Conservation (phyloP, 2,113 vertebrate genomes). For the Hystrix brachyura region DNA sequence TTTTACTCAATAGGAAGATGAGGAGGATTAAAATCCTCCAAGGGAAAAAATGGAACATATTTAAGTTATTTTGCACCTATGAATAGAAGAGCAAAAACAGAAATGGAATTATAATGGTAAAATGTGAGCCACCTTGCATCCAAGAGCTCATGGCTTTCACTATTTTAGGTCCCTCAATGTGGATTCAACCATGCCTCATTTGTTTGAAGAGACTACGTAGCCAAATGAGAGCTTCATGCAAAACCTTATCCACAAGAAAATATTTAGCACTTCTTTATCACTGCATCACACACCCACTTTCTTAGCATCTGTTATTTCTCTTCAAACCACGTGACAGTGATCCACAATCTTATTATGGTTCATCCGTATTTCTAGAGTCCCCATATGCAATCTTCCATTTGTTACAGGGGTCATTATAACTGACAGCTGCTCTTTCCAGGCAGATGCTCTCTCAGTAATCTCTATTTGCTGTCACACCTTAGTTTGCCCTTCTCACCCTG, state of each 20-base stretch:
- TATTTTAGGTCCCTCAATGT: background rate
- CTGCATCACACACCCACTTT: background rate
- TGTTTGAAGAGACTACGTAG: background rate
- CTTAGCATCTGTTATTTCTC: conserved; percentile 65
- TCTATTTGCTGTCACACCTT: conserved; percentile 77
- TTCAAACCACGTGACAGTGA: background rate
- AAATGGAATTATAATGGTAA: background rate
- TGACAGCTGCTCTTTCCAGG: conserved; percentile 78
- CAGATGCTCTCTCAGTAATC: conserved; percentile 78
- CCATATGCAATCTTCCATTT: conserved; percentile 62
- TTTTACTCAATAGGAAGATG: background rate
- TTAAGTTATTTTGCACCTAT: background rate
- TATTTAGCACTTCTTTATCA: conserved; percentile 10
- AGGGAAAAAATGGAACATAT: background rate
- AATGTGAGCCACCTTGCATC: background rate
- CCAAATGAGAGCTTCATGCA: conserved; percentile 32
- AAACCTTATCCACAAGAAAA: conserved; percentile 1
- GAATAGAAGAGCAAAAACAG: background rate
- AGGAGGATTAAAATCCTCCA: background rate
- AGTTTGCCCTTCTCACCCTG: conserved; percentile 76
- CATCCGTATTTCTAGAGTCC: conserved; percentile 64
- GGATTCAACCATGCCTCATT: background rate
- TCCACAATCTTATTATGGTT: conserved; percentile 41
- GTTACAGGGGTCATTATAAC: conserved; percentile 62
- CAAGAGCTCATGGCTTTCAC: background rate